Conservation (phyloP, 1,140 invertebrate species). For the Colletes gigas region DNA sequence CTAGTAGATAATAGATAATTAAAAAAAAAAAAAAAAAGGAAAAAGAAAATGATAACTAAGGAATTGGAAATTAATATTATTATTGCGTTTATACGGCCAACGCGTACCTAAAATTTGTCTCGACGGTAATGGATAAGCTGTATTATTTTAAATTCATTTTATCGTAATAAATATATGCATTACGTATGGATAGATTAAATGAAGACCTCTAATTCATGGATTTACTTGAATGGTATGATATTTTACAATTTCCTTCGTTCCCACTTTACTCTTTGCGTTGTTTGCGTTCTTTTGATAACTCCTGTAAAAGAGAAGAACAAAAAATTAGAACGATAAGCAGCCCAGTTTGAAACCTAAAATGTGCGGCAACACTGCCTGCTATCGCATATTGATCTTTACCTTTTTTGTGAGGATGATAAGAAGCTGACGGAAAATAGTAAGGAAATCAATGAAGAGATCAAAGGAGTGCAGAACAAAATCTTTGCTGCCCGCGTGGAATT, state of each 20-base stretch:
- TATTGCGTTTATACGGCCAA: constrained; percentile 20
- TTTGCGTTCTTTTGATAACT: constrained; percentile 65
- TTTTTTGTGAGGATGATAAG: constrained; percentile 94
- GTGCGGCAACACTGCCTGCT: not conserved
- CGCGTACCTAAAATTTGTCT: constrained; percentile 20
- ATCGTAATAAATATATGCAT: constrained; percentile 58
- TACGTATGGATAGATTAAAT: constrained; percentile 76
- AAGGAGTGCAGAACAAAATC: constrained; percentile 96
- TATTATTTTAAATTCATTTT: constrained; percentile 44
- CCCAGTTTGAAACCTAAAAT: not conserved
- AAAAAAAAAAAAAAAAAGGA: constrained; percentile 42
- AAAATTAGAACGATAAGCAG: not conserved
- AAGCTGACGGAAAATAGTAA: constrained; percentile 94
- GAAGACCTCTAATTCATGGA: constrained; percentile 80
- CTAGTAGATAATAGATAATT: constrained; percentile 50
- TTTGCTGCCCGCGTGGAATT: constrained; percentile 92
- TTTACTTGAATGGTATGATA: constrained; percentile 74
- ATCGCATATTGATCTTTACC: constrained; percentile 81
- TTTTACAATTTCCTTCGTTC: constrained; percentile 59
- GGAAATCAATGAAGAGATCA: constrained; percentile 95
- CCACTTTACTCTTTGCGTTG: constrained; percentile 62
- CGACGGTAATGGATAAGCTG: constrained; percentile 20
- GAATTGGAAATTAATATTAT: constrained; percentile 50
- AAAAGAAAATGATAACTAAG: constrained; percentile 26
- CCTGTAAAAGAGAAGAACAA: constrained; percentile 65